Percentiles rank a stretch among this genome's conserved stretches.
Conservation (phyloP, 2,113 vertebrate genomes). For the Cephalopholis sonnerati region DNA sequence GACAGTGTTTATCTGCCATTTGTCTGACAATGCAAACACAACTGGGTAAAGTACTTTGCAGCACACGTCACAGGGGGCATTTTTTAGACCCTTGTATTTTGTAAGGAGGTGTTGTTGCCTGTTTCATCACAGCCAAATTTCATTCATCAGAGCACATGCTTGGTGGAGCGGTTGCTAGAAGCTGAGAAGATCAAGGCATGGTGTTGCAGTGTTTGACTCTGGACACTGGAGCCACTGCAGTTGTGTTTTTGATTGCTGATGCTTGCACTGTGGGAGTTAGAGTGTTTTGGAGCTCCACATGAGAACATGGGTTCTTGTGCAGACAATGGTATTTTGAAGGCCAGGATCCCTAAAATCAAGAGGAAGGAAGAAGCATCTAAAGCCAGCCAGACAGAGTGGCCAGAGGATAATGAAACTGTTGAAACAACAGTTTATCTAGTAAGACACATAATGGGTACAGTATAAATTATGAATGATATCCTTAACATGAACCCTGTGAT, state of each 20-base stretch:
- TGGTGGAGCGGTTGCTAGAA: background rate
- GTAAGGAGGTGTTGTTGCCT: background rate
- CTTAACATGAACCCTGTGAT: background rate
- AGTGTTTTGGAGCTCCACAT: background rate
- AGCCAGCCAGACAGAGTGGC: background rate
- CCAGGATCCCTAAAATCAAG: conserved; percentile 11
- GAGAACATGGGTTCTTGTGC: background rate
- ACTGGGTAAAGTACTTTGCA: background rate
- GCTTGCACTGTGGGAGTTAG: background rate
- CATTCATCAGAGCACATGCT: background rate
- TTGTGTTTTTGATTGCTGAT: background rate
- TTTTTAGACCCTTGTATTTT: background rate
- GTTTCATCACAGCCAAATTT: background rate
- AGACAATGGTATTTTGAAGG: background rate
- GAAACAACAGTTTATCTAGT: background rate
- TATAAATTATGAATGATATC: conserved; percentile 3
- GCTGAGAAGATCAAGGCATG: background rate
- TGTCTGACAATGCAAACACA: background rate
- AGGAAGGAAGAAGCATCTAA: background rate
- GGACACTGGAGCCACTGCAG: background rate
- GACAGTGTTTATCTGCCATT: conserved; percentile 1
- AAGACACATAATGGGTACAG: background rate
- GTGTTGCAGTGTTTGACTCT: background rate
- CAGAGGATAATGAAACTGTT: background rate
- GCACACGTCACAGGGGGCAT: background rate